These are phyloP conservation scores for Enteromius trimaculatus DNA, from an alignment of 2,797 vertebrate genomes.

Conservation along the genomic window DNA sequence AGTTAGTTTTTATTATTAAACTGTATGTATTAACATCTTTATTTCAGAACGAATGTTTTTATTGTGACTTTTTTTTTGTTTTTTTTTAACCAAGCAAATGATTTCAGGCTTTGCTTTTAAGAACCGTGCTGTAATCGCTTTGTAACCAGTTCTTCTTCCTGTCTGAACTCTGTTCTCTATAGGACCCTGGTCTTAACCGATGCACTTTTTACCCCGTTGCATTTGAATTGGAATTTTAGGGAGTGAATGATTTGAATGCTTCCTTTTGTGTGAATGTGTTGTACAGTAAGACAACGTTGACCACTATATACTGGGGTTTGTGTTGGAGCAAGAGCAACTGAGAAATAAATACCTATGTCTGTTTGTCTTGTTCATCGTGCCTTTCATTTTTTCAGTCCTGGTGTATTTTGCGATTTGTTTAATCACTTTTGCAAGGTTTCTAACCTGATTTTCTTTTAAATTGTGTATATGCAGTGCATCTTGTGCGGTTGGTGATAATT, in stretches of 20 bases:
- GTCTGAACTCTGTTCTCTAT: slow-evolving; percentile 78
- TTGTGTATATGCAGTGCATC: not conserved
- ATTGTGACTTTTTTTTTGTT: slow-evolving; percentile 73
- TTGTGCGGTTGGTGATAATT: not conserved
- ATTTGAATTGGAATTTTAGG: slow-evolving; percentile 79
- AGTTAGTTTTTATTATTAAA: slow-evolving; percentile 72
- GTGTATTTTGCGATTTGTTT: not conserved
- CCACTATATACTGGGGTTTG: slow-evolving; percentile 68
- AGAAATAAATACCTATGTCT: slow-evolving; percentile 56
- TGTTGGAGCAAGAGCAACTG: slow-evolving; percentile 50
- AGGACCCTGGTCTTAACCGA: slow-evolving; percentile 83
- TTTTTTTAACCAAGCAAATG: slow-evolving; percentile 75
- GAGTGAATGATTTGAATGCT: slow-evolving; percentile 72
- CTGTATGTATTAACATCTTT: slow-evolving; percentile 78
- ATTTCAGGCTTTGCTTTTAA: slow-evolving; percentile 65
- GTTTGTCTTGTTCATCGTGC: slow-evolving; percentile 32
- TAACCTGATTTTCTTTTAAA: not conserved
- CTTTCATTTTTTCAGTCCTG: not conserved
- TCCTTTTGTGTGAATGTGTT: slow-evolving; percentile 74
- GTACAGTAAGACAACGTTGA: slow-evolving; percentile 80
- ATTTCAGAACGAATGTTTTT: slow-evolving; percentile 84
- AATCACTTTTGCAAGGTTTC: not conserved
- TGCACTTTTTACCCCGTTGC: slow-evolving; percentile 95
- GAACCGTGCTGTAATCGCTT: slow-evolving; percentile 72
- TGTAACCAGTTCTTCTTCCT: slow-evolving; percentile 75